Conservation (phyloP, 2,888 invertebrate genomes). For the Philonicus albiceps region DNA sequence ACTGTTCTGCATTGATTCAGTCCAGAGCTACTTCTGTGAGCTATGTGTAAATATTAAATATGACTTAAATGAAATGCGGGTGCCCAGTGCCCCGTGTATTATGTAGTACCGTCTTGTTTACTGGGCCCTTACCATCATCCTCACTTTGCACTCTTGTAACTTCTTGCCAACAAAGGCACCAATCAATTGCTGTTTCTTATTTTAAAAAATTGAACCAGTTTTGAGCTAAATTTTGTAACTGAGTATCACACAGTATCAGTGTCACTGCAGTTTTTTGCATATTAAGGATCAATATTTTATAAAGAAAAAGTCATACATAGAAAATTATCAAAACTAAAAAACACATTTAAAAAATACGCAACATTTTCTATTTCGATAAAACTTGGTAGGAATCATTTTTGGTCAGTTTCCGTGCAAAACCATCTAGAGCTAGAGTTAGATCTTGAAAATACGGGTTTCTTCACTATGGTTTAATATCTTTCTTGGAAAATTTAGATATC, state of each 20-base stretch:
- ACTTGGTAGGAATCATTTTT: too few relatives aligned
- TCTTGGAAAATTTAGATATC: too few relatives aligned
- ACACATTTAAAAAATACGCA: too few relatives aligned
- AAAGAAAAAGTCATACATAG: too few relatives aligned
- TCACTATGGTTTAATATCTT: too few relatives aligned
- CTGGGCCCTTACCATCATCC: not conserved
- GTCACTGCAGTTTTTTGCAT: not conserved
- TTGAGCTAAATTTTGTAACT: not conserved
- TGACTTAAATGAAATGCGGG: constrained; percentile 6
- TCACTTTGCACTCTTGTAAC: not conserved
- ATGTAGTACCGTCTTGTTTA: constrained; percentile 8
- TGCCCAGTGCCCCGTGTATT: not conserved
- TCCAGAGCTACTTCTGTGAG: not conserved
- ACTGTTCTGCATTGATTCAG: not conserved
- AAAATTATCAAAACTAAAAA: too few relatives aligned
- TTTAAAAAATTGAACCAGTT: not conserved
- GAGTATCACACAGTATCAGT: too few relatives aligned
- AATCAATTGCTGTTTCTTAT: not conserved
- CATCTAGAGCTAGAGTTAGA: too few relatives aligned
- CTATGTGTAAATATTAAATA: constrained; percentile 16
- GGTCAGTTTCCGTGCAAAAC: too few relatives aligned
- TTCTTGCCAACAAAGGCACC: not conserved
- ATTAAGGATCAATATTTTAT: not conserved
- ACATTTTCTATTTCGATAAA: too few relatives aligned
- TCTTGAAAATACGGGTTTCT: too few relatives aligned